Evolutionary conservation across 1,140 invertebrate species (phyloP).

Genomic region (Papilio glaucus): DNA sequence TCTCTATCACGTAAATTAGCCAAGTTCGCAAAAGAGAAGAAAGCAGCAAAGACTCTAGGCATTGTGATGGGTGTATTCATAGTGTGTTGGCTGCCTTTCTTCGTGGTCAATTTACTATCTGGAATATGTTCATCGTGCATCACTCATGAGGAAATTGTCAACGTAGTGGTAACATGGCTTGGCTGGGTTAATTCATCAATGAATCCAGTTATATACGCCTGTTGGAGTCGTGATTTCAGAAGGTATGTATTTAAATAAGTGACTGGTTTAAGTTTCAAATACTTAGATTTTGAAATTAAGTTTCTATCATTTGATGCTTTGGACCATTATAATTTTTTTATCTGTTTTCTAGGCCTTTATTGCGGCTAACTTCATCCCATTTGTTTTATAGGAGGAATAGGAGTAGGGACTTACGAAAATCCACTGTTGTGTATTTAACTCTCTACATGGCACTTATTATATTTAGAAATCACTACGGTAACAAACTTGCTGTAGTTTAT

Average conservation of each 20-base stretch:
- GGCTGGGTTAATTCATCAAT: constrained; percentile 99
- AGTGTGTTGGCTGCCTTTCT: constrained; percentile 99
- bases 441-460: too few species aligned
- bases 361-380: too few species aligned
- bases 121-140: constrained; percentile 95
- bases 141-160: constrained; percentile 94
- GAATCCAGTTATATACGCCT: constrained; percentile 99
- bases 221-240: constrained; percentile 97
- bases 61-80: constrained; percentile 99
- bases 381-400: too few species aligned
- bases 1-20: constrained; percentile 94
- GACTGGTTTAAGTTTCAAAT: too few species aligned
- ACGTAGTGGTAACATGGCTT: constrained; percentile 97
- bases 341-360: too few species aligned
- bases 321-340: too few species aligned
- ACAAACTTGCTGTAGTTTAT: too few species aligned
- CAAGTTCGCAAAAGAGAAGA: constrained; percentile 97
- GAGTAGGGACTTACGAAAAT: too few species aligned
- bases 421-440: too few species aligned
- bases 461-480: too few species aligned
- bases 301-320: too few species aligned
- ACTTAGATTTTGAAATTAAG: too few species aligned
- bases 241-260: constrained; percentile 87
- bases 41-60: constrained; percentile 96
- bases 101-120: constrained; percentile 96